phyloP scores from a whole-genome alignment of 2,888 invertebrate genomes.

The Epiblema foenella region DNA sequence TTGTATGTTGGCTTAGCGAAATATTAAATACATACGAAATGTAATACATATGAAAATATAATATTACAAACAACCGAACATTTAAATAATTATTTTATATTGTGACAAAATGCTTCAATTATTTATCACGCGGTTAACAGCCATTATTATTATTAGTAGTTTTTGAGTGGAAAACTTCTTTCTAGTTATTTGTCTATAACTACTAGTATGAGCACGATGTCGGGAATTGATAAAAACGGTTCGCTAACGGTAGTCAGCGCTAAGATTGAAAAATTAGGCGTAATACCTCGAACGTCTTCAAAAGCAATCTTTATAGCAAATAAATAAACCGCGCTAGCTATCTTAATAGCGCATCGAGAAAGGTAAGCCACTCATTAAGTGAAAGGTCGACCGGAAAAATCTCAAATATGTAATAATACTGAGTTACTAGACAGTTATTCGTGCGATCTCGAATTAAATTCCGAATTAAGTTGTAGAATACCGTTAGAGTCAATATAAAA shows the following conservation, averaged over 20 bases:
- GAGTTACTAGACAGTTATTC: constrained; percentile 65
- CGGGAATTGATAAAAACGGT: constrained; percentile 38
- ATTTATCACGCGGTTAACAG: neutral
- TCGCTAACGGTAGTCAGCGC: constrained; percentile 29
- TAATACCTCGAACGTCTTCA: constrained; percentile 39
- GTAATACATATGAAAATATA: too few relatives aligned
- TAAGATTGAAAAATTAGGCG: constrained; percentile 42
- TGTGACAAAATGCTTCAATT: neutral
- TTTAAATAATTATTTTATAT: too few relatives aligned
- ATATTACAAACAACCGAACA: too few relatives aligned
- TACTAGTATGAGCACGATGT: constrained; percentile 9
- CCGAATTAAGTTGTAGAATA: constrained; percentile 66
- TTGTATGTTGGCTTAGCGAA: too few relatives aligned
- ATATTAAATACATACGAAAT: too few relatives aligned
- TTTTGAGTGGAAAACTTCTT: neutral
- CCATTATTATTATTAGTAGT: too few relatives aligned
- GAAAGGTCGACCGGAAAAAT: constrained; percentile 56
- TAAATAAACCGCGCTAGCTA: constrained; percentile 41
- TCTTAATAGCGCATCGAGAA: constrained; percentile 46
- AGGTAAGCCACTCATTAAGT: constrained; percentile 48
- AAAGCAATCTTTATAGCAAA: constrained; percentile 45
- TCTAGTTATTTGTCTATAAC: constrained; percentile 21
- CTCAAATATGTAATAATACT: constrained; percentile 60
- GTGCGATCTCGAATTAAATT: constrained; percentile 56
- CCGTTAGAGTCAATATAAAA: constrained; percentile 57